phyloP scores from a whole-genome alignment of 2,113 vertebrate genomes.

The Hyperoodon ampullatus region DNA sequence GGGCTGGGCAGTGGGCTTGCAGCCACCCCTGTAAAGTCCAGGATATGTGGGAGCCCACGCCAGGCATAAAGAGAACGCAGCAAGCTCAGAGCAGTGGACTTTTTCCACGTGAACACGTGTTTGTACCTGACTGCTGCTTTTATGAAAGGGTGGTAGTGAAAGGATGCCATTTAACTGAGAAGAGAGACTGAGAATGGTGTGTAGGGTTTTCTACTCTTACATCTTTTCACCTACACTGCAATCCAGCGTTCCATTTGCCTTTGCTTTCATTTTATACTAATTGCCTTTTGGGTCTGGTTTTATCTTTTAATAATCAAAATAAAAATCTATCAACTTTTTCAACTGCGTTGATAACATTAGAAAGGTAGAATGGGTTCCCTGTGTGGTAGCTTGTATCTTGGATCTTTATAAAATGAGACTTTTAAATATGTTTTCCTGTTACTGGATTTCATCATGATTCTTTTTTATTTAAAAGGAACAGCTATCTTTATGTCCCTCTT shows the following conservation, averaged over 20 bases:
- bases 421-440: neutral
- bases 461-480: neutral
- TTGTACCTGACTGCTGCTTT: neutral
- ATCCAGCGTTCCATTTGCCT: neutral
- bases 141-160: neutral
- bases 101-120: rapidly evolving
- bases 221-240: neutral
- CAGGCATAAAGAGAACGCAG: rapidly evolving
- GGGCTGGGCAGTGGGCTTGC: neutral
- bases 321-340: neutral
- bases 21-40: rapidly evolving
- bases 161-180: neutral
- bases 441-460: neutral
- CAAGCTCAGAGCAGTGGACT: neutral
- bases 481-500: neutral
- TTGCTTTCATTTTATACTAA: neutral
- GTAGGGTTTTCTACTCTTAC: neutral
- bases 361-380: neutral
- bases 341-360: neutral
- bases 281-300: neutral
- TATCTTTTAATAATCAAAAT: neutral
- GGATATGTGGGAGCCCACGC: rapidly evolving
- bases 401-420: neutral
- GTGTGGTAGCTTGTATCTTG: neutral
- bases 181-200: neutral